Evolutionary conservation across 2,797 vertebrate species (phyloP), one percentile per base, ranked within the genome.

Genomic region (Tenualosa ilisha): DNA sequence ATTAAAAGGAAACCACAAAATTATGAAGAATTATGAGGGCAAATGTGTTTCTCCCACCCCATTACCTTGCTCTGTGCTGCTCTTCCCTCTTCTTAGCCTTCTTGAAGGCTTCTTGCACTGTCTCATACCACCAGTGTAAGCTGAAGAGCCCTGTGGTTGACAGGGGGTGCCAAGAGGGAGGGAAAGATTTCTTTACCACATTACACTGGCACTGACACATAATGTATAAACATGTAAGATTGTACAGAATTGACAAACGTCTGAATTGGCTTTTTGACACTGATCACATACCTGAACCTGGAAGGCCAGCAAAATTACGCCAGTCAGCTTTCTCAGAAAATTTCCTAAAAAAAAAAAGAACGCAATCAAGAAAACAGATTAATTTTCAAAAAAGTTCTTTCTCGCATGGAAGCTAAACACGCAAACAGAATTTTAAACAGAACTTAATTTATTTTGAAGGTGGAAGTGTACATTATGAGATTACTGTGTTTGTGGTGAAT

Each of bases 41-140:
- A 56, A 56, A 6, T 26, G 6, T 4, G 20, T 37, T 40, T 2
- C 83, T 37, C 88, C 31, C 13, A 17, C 11, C 13, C 12, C 12
- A 43, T 92, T 86, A 96, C 95, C 90, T 91, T 85, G 92, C 91
- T 0, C 40, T 0, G 26, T 84, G 22, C 0, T 20, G 82, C 0
- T 86, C 20, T 26, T 83, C 85, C 81, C 24, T 90, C 81, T 84
- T 83, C 87, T 84, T 90, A 26, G 89, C 93, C 50, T 53, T 8
- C 81, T 51, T 82, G 84, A 95, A 89, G 17, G 90, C 91, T 0
- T 86, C 50, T 75, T 94, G 90, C 86, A 94, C 50, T 17, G 91
- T 85, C 7, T 87, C 83, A 87, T 90, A 95, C 95, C 95, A 96
- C 63, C 83, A 83, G 87, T 91, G 83, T 84, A 95, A 84, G 75